phyloP scores from a whole-genome alignment of 1,140 invertebrate genomes.

The Piezodorus guildinii region DNA sequence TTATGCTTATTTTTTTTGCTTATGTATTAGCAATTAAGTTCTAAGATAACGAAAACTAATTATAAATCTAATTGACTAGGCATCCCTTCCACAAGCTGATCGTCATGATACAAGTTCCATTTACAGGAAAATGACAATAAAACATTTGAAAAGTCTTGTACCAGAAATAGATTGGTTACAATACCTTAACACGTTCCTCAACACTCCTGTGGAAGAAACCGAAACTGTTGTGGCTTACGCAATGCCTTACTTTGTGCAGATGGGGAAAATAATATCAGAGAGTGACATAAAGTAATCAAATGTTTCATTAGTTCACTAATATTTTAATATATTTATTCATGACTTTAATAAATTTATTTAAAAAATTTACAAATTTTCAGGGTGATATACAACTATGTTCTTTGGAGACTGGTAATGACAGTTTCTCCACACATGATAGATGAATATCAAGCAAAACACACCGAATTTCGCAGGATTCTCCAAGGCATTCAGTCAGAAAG shows the following conservation, averaged over 20 bases:
- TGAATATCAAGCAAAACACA: constrained; percentile 60
- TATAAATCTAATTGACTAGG: constrained; percentile 36
- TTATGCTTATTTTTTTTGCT: background rate
- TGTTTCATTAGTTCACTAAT: background rate
- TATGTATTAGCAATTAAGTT: background rate
- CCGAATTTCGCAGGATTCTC: constrained; percentile 70
- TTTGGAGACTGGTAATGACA: constrained; percentile 70
- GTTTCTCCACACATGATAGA: constrained; percentile 71
- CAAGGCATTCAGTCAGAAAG: constrained; percentile 64
- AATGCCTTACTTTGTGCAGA: constrained; percentile 62
- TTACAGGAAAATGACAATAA: constrained; percentile 56
- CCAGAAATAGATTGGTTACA: constrained; percentile 66
- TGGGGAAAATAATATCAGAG: constrained; percentile 55
- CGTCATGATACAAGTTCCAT: constrained; percentile 68
- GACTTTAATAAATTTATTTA: too few relatives aligned
- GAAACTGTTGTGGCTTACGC: constrained; percentile 72
- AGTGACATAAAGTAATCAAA: constrained; percentile 51
- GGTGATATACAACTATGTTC: constrained; percentile 67
- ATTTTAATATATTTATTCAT: too few relatives aligned
- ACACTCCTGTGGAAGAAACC: constrained; percentile 46
- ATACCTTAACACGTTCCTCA: constrained; percentile 59
- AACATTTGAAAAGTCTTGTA: constrained; percentile 49
- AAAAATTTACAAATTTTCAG: constrained; percentile 37
- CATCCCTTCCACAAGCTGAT: constrained; percentile 64
- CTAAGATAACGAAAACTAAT: background rate